Evolutionary conservation across 2,113 vertebrate species (phyloP).

Genomic region (Gymnogyps californianus): DNA sequence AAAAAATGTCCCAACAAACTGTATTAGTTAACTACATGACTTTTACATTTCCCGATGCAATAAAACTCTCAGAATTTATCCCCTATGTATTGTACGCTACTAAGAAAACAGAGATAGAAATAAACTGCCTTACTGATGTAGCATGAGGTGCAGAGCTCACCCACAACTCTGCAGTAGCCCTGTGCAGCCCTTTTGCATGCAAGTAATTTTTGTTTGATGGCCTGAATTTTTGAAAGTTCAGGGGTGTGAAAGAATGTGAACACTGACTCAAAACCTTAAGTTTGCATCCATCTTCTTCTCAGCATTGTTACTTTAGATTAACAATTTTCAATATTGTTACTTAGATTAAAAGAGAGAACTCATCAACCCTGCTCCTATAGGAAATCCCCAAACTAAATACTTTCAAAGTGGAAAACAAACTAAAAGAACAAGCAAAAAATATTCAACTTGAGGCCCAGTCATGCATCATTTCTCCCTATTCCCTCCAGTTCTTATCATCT

Average conservation of each 20-base stretch:
- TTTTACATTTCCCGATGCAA: background rate
- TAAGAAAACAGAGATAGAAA: conserved; percentile 10
- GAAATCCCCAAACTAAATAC: background rate
- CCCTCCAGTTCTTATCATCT: background rate
- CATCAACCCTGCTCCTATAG: background rate
- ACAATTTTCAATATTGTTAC: background rate
- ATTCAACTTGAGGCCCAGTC: background rate
- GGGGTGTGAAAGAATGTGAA: background rate
- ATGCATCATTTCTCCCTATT: background rate
- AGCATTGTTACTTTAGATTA: background rate
- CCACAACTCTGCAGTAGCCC: background rate
- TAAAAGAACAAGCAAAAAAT: background rate
- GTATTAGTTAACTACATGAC: background rate
- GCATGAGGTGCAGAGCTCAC: background rate
- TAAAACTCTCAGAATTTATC: background rate
- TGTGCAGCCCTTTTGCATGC: background rate
- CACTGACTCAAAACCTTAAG: background rate
- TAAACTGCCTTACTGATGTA: background rate
- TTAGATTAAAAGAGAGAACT: background rate
- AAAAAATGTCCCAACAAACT: background rate
- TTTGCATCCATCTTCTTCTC: background rate
- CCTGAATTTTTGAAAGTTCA: background rate
- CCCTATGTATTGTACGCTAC: background rate
- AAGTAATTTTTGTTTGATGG: background rate
- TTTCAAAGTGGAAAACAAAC: background rate